These are phyloP conservation scores for Baryphthengus martii DNA, from an alignment of 2,113 vertebrate species.

Conservation along the genomic window DNA sequence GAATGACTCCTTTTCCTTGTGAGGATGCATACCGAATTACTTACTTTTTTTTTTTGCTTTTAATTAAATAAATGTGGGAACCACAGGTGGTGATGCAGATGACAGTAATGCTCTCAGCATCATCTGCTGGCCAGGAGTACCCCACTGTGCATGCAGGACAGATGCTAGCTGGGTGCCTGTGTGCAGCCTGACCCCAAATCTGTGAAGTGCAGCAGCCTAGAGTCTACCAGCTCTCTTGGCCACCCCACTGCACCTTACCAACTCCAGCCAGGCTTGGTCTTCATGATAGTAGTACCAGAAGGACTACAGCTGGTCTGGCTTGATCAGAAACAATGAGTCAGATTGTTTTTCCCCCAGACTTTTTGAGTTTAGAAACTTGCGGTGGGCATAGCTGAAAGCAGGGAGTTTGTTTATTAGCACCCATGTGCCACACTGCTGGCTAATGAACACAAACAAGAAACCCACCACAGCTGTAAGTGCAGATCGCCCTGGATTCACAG, in stretches of 20 bases:
- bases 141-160: accelerated
- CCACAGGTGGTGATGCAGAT: not conserved
- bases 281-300: not conserved
- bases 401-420: not conserved
- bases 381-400: not conserved
- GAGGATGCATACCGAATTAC: not conserved
- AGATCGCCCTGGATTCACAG: accelerated
- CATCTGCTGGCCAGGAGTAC: not conserved
- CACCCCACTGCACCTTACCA: not conserved
- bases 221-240: not conserved
- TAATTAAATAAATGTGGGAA: not conserved
- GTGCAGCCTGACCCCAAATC: not conserved
- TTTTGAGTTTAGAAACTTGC: not conserved
- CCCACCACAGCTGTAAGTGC: not conserved
- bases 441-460: accelerated
- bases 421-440: not conserved
- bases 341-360: not conserved
- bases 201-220: accelerated
- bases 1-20: not conserved
- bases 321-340: not conserved
- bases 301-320: not conserved
- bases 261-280: not conserved
- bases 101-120: not conserved
- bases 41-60: not conserved
- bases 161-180: not conserved